A percentile compares a stretch with the other conserved stretches of the same genome.
Evolutionary conservation across 53 echinoderm and acorn worm species (phyloP).

Genomic region (Zoroaster sp.): DNA sequence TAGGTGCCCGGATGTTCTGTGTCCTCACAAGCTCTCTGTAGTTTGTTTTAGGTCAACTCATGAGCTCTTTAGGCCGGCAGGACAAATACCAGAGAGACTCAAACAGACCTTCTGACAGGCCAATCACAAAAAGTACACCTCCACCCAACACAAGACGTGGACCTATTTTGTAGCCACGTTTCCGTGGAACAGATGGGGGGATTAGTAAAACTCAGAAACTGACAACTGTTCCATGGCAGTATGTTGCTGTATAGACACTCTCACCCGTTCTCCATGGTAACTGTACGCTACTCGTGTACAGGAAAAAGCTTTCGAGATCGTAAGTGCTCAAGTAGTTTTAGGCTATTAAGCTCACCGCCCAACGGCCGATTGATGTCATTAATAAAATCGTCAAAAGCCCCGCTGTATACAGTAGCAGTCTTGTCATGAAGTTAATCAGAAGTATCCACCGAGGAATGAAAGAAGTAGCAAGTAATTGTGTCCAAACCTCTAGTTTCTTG

Average conservation of each 20-base stretch:
- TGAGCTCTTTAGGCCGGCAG: too few species aligned
- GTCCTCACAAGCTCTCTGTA: too few species aligned
- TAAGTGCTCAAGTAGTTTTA: slow-evolving; percentile 5
- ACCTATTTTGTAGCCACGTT: neutral
- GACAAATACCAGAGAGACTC: too few species aligned
- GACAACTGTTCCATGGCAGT: slow-evolving; percentile 4
- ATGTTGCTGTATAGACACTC: neutral
- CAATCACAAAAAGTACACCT: too few species aligned
- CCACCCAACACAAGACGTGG: neutral
- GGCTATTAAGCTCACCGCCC: neutral
- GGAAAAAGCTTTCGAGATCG: slow-evolving; percentile 1
- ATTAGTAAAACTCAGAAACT: neutral
- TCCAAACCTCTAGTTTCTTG: too few species aligned
- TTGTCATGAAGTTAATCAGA: too few species aligned
- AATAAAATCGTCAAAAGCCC: neutral
- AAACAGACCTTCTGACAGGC: too few species aligned
- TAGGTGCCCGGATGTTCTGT: too few species aligned
- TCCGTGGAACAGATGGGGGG: slow-evolving; percentile 9
- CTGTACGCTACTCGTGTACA: slow-evolving; percentile 2
- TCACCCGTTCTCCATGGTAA: neutral
- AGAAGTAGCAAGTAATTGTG: too few species aligned
- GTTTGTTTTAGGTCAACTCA: too few species aligned
- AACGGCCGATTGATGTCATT: neutral
- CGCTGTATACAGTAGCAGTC: too few species aligned
- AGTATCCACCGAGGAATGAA: too few species aligned